A percentile compares a stretch with the other conserved stretches of the same genome.
These are phyloP conservation scores for Venustaconcha ellipsiformis DNA, from an alignment of 1,140 invertebrate genomes.

Conservation along the genomic window DNA sequence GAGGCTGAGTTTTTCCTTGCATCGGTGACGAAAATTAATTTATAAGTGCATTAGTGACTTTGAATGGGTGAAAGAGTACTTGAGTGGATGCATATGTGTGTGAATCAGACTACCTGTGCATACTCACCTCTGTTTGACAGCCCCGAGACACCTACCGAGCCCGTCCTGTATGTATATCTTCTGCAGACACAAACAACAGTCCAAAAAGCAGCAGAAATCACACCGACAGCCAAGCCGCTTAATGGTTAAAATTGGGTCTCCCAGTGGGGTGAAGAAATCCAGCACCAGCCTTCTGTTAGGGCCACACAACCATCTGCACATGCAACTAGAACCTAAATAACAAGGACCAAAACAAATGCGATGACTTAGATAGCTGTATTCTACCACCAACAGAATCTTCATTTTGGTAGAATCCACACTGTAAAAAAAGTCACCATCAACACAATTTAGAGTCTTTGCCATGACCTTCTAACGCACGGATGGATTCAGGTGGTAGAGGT, in stretches of 20 bases:
- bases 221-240: conserved; percentile 42
- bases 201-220: conserved; percentile 52
- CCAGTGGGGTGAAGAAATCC: conserved; percentile 38
- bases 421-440: too few species aligned
- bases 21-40: too few species aligned
- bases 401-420: too few species aligned
- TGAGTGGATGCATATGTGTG: too few species aligned
- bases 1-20: too few species aligned
- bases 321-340: conserved; percentile 43
- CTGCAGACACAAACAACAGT: conserved; percentile 47
- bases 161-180: conserved; percentile 47
- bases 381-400: not conserved
- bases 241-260: conserved; percentile 41
- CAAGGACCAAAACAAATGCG: not conserved
- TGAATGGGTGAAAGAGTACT: too few species aligned
- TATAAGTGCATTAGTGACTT: too few species aligned
- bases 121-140: conserved; percentile 44
- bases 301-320: conserved; percentile 51
- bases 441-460: too few species aligned
- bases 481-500: too few species aligned
- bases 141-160: conserved; percentile 38
- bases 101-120: conserved; percentile 1
- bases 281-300: conserved; percentile 45
- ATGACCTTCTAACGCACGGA: too few species aligned
- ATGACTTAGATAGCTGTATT: not conserved